phyloP scores from a whole-genome alignment of 2,113 vertebrate genomes.

The Nyctibius bracteatus region DNA sequence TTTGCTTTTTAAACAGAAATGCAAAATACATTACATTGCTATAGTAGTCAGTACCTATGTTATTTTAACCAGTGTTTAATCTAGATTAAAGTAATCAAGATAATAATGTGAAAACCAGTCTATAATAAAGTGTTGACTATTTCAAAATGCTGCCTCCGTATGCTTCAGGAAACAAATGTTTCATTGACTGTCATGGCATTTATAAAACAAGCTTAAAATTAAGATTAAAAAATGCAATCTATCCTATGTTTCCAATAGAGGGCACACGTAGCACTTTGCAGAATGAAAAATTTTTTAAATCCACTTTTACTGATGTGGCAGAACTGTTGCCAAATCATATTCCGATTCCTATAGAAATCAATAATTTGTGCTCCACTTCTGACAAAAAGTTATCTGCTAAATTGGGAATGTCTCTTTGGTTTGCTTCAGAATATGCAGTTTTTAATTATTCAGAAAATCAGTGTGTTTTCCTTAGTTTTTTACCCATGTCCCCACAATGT shows the following conservation, averaged over 20 bases:
- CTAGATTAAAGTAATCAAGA: not conserved
- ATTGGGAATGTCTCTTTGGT: not conserved
- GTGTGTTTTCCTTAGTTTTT: not conserved
- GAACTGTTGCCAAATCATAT: not conserved
- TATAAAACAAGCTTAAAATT: not conserved
- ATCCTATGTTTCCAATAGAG: not conserved
- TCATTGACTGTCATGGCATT: not conserved
- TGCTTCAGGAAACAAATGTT: not conserved
- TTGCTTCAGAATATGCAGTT: not conserved
- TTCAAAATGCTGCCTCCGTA: not conserved
- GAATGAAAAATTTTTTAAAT: not conserved
- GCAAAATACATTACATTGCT: not conserved
- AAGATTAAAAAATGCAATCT: not conserved
- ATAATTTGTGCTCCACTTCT: not conserved
- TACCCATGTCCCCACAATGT: not conserved
- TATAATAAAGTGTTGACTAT: not conserved
- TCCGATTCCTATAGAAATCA: not conserved
- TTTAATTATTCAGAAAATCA: not conserved
- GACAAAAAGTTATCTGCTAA: not conserved
- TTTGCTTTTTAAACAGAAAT: not conserved
- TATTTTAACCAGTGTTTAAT: not conserved
- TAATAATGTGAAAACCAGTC: not conserved
- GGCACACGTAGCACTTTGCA: not conserved
- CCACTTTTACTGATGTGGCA: not conserved
- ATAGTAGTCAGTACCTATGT: not conserved